Base-by-base conservation (phyloP, 2,113 vertebrate genomes). In the Pristiophorus japonicus region DNA sequence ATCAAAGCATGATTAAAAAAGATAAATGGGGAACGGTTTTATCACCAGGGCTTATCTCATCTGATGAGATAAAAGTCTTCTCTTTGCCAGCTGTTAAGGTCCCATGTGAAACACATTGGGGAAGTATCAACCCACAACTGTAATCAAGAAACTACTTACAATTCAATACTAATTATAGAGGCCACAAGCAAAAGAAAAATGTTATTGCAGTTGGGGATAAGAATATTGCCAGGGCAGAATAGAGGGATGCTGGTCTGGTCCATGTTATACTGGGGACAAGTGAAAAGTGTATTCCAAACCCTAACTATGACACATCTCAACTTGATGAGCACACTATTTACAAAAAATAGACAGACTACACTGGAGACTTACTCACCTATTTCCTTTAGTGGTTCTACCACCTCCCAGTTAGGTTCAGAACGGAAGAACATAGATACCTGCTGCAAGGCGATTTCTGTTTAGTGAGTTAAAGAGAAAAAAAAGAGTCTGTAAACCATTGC, bases 381-480 rank as follows among this genome's bases (percentile, higher is more conserved):
- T 96, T 99, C 99, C 97, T 98, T 99, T 96, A 99, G 97, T 0
- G 99, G 99, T 96, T 99, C 99, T 95, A 98, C 97, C 27, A 99
- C 98, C 96, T 99, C 99, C 99, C 99, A 99, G 97, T 98, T 99
- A 4, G 98, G 99, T 95, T 99, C 99, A 0, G 99, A 99, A 96
- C 99, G 98, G 97, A 99, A 99, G 97, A 98, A 99, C 99, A 99
- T 99, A 96, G 99, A 99, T 96, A 99, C 99, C 84, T 99, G 99
- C 97, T 99, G 99, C 97, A 99, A 97, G 96, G 99, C 99, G 96
- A 99, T 98, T 97, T 99, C 99, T 99, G 97, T 11, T 97, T 96
- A 96, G 47, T 90, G 78, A 97, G 24, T n/a, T 88, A 38, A 66
- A 87, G 12, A 51, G 95, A 38, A 51, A 78, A 95, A 95, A 59